Percentiles rank a stretch among this genome's conserved stretches.
These are phyloP conservation scores for Contarinia nasturtii DNA, from an alignment of 1,140 invertebrate genomes.

Conservation along the genomic window DNA sequence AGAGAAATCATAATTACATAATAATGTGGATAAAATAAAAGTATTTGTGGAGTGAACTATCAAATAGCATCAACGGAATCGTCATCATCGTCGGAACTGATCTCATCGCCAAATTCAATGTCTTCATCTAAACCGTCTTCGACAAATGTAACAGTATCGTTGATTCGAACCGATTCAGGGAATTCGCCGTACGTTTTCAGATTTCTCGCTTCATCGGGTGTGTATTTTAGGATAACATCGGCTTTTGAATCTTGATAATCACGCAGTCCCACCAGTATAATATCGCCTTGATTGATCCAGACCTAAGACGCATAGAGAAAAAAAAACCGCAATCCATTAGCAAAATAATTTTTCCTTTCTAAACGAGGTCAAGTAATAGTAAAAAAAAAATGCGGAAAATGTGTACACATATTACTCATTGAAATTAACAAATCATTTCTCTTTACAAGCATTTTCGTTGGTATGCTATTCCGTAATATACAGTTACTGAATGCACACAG, in stretches of 20 bases:
- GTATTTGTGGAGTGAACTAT: slow-evolving; percentile 4
- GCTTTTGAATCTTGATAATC: slow-evolving; percentile 99
- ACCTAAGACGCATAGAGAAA: slow-evolving; percentile 26
- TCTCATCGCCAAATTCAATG: slow-evolving; percentile 85
- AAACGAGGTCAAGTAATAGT: too few species aligned
- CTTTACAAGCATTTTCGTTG: too few species aligned
- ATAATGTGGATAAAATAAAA: background rate
- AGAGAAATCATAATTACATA: too few species aligned
- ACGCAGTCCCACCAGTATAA: slow-evolving; percentile 87
- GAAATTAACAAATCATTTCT: too few species aligned
- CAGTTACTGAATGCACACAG: too few species aligned
- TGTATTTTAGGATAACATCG: slow-evolving; percentile 99
- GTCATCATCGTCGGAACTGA: slow-evolving; percentile 69
- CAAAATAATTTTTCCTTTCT: too few species aligned
- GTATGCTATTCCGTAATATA: too few species aligned
- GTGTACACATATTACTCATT: too few species aligned
- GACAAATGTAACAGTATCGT: slow-evolving; percentile 83
- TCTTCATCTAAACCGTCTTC: slow-evolving; percentile 88
- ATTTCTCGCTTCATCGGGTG: slow-evolving; percentile 96
- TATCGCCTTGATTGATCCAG: slow-evolving; percentile 98
- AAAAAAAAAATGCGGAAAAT: too few species aligned
- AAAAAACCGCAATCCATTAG: background rate
- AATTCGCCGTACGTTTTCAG: slow-evolving; percentile 98
- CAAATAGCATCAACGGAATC: slow-evolving; percentile 52
- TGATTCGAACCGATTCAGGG: slow-evolving; percentile 91